phyloP scores from a whole-genome alignment of 2,113 vertebrate genomes.

The Odocoileus hemionus region DNA sequence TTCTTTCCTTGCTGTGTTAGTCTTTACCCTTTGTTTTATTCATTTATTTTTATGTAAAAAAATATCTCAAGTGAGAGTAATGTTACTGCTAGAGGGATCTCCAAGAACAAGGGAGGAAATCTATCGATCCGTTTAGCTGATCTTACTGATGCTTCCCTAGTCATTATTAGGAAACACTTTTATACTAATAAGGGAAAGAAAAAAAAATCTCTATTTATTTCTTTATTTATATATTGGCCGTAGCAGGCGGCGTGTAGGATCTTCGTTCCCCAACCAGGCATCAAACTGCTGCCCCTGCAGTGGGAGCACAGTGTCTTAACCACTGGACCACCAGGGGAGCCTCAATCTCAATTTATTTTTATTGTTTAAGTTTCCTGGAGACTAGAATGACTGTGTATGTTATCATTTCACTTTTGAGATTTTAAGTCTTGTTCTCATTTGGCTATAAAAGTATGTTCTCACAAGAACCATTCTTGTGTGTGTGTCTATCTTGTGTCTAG shows the following conservation, averaged over 20 bases:
- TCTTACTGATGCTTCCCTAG: not conserved
- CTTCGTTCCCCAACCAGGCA: not conserved
- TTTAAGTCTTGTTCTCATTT: not conserved
- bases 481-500: not conserved
- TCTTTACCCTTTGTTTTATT: not conserved
- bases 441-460: not conserved
- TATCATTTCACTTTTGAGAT: not conserved
- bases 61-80: not conserved
- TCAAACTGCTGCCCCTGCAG: not conserved
- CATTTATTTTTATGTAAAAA: not conserved
- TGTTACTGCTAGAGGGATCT: not conserved
- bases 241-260: not conserved
- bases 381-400: not conserved
- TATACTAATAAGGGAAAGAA: not conserved
- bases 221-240: not conserved
- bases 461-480: not conserved
- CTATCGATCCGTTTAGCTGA: not conserved
- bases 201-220: not conserved
- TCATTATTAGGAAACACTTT: not conserved
- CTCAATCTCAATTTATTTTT: not conserved
- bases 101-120: not conserved
- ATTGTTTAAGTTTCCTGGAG: not conserved
- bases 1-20: not conserved
- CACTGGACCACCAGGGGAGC: not conserved
- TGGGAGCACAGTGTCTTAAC: not conserved